Base-by-base conservation (phyloP, 2,888 invertebrate species). In the Pardosa pseudoannulata region DNA sequence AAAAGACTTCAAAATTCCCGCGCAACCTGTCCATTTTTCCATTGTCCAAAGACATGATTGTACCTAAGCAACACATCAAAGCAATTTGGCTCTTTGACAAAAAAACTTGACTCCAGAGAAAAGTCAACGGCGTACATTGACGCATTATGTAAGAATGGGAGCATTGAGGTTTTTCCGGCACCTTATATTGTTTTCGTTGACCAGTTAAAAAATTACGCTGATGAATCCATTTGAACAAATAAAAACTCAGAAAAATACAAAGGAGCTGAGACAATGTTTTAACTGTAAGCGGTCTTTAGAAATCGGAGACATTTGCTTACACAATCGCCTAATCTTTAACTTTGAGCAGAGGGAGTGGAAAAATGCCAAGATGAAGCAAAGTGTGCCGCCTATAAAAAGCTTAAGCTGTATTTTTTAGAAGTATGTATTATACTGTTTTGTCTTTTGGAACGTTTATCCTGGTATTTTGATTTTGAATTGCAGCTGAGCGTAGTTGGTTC, bases 301-400 rank as follows among this genome's bases (percentile, higher is more conserved):
- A 85, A 85, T 68, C 28, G 73, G 68, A 85, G 36, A 32, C 56
- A 56, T 56, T 56, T 19, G 23, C 56, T 56, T 23, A 46, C 56
- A 56, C 56, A 56, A 56, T 56, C 56, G 23, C 2, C 23, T 7
- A 56, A 46, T 46, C 46, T n/a, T 36, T 36, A 23, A 32, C 76
- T 71, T 62, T 62, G 64, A 75, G 56, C 19, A 39, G 70, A 32
- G 39, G n/a, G 72, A 72, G 32, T 79, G 83, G 83, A 85, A 72
- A 23, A 29, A 6, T 76, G 83, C 83, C 83, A 85, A 73, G 71
- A 72, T 32, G 56, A 16, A 68, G 83, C 23, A 67, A 85, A 85
- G 78, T 85, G 78, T 85, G 83, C 78, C 83, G 78, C 50, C 83
- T 85, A 85, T 85, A 85, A 85, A 85, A 85, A 78, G 73, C 78